Conservation (phyloP, 2,888 invertebrate species). For the Pomacea canaliculata region DNA sequence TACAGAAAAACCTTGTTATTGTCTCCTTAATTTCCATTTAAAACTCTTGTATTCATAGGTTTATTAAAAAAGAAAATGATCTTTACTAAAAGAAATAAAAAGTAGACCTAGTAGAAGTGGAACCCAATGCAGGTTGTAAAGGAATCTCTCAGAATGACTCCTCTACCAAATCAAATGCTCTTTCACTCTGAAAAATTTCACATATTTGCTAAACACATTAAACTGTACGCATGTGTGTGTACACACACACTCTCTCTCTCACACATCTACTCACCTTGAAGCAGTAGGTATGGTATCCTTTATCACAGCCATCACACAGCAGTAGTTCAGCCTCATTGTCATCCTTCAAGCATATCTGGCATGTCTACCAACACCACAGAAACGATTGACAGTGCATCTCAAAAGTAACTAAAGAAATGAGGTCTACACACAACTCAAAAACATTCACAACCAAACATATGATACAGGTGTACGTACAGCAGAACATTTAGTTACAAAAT, state of each 20-base stretch:
- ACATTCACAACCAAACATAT: not conserved
- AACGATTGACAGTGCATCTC: slow-evolving; percentile 4
- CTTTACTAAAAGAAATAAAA: not conserved
- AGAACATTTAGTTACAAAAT: too few relatives aligned
- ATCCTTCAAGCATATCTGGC: slow-evolving; percentile 96
- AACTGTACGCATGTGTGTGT: too few relatives aligned
- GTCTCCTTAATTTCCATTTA: too few relatives aligned
- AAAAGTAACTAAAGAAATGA: not conserved
- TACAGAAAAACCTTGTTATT: slow-evolving; percentile 32
- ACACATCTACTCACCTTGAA: slow-evolving; percentile 77
- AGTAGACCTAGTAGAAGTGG: not conserved
- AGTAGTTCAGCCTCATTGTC: slow-evolving; percentile 95
- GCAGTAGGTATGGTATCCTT: slow-evolving; percentile 98
- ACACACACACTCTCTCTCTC: too few relatives aligned
- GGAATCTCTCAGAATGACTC: not conserved
- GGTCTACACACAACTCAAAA: not conserved
- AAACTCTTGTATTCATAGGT: too few relatives aligned
- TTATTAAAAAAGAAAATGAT: not conserved
- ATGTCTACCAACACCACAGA: slow-evolving; percentile 78
- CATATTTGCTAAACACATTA: not conserved
- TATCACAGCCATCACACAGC: slow-evolving; percentile 97
- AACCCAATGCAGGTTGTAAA: not conserved
- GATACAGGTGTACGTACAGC: too few relatives aligned
- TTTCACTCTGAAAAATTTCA: too few relatives aligned
- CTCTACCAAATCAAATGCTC: too few relatives aligned